These are phyloP conservation scores for Drosophila erecta DNA, from an alignment of 1,140 invertebrate species.

Conservation along the genomic window DNA sequence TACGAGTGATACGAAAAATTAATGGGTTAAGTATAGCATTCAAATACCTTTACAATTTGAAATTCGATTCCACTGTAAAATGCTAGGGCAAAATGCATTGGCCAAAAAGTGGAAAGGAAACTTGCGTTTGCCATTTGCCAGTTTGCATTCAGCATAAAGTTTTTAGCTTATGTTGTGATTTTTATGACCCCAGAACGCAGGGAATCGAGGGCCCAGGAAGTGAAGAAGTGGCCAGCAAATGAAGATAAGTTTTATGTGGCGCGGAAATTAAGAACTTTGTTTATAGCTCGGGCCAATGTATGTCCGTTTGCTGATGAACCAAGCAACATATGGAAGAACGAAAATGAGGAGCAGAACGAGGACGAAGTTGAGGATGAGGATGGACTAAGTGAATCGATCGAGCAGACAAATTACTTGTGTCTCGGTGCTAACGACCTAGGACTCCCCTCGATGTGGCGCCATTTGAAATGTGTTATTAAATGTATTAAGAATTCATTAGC, in stretches of 20 bases:
- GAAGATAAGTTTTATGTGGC: constrained; percentile 82
- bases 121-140: constrained; percentile 76
- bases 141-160: constrained; percentile 79
- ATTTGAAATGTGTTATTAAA: constrained; percentile 58
- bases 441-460: constrained; percentile 15
- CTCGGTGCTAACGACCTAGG: constrained; percentile 50
- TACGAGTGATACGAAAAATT: no score
- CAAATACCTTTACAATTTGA: neutral
- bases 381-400: constrained; percentile 20
- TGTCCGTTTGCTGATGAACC: constrained; percentile 54
- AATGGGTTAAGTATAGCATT: no score
- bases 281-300: constrained; percentile 63
- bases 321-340: constrained; percentile 17
- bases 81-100: constrained; percentile 61
- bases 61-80: constrained; percentile 6
- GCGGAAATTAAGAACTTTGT: constrained; percentile 81
- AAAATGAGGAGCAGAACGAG: neutral
- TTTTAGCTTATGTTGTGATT: constrained; percentile 82
- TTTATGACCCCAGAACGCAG: constrained; percentile 56
- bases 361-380: neutral
- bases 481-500: constrained; percentile 76
- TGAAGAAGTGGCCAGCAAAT: constrained; percentile 54
- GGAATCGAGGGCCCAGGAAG: neutral
- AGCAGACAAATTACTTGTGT: constrained; percentile 62
- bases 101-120: constrained; percentile 61